Conservation (phyloP, 2,113 vertebrate genomes). For the Rynchops niger region DNA sequence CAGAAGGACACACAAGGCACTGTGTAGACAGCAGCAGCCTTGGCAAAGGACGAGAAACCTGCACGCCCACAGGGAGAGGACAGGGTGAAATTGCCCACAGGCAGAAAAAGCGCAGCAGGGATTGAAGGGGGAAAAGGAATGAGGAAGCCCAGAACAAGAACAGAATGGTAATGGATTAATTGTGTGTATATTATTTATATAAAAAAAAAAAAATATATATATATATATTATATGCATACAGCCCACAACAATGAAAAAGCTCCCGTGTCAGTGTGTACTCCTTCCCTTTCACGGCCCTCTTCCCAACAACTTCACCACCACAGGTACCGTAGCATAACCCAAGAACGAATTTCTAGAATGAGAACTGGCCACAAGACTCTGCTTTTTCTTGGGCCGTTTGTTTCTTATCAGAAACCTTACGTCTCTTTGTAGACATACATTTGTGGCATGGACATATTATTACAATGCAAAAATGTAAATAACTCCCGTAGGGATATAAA, state of each 20-base stretch:
- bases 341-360: neutral
- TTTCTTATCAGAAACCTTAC: neutral
- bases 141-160: neutral
- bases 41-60: neutral
- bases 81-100: neutral
- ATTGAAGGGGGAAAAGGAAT: neutral
- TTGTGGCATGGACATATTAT: no score
- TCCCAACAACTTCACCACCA: neutral
- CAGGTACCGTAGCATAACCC: neutral
- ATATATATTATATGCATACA: neutral
- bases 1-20: neutral
- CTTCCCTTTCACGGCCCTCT: neutral
- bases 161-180: neutral
- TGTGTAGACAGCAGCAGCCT: neutral
- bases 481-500: neutral
- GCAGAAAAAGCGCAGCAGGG: no score
- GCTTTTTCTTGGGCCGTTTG: neutral
- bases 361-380: neutral
- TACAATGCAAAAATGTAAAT: neutral
- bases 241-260: neutral
- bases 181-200: neutral
- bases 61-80: neutral
- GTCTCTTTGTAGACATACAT: neutral
- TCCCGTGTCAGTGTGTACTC: neutral
- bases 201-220: no score